Evolutionary conservation across 2,888 invertebrate species (phyloP), one percentile per base, ranked within the genome.

Genomic region (Rotaria macrura): DNA sequence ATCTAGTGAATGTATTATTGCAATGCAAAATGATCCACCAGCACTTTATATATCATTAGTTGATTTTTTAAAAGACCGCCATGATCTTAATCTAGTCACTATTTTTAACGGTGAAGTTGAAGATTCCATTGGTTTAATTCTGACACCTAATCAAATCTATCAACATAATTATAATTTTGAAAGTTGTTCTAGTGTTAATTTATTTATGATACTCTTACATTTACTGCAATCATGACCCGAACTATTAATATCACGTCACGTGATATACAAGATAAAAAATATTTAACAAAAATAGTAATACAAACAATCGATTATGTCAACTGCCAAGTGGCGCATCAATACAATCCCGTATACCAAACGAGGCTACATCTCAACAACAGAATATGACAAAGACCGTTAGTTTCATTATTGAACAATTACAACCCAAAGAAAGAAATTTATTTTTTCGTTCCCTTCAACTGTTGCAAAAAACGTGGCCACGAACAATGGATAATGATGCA

Each of bases 11-110:
- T 9, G n/a, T 79, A 14, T 79, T 20, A 4, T 43, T 12, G 79
- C 43, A 43, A 40, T 43, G 79, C 43, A 79, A 79, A 79, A 79
- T 79, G 79, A 79, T 79, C 79, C 79, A 12, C 79, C 79, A 79
- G 43, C 79, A 79, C 43, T 79, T 43, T 79, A 79, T 43, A n/a
- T 79, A 40, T 40, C 43, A 3, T 43, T 79, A n/a, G 43, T 79
- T 25, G 79, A 79, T 12, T 43, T 25, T 79, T 43, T 79, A 43
- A 79, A 79, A 79, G 79, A 79, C 12, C 79, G 79, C 14, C 12
- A 38, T 65, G 79, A 79, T n/a, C 14, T 79, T 25, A 12, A 79
- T 43, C 14, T 79, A 79, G 2, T 79, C 0, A 25, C 25, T 43
- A 43, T 79, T 25, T 79, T 79, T 43, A 79, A 14, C 43, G 20